A percentile compares a stretch with the other conserved stretches of the same genome.
Evolutionary conservation across 2,888 invertebrate genomes (phyloP).

Genomic region (Cephus nigrinus): DNA sequence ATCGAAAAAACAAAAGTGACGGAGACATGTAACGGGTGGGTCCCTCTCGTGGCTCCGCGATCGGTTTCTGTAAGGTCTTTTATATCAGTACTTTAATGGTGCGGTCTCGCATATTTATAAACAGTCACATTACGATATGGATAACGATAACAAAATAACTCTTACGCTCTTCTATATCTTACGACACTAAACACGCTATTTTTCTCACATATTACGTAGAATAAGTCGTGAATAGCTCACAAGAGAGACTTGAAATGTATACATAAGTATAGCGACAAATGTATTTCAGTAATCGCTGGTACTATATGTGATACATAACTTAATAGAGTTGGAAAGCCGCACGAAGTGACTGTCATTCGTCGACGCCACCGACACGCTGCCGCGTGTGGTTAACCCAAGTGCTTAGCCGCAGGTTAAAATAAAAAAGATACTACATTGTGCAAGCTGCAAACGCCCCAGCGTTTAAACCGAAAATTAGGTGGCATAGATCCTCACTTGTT

Average conservation of each 20-base stretch:
- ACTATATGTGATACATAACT: no score
- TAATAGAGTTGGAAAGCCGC: not conserved
- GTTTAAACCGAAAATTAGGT: no score
- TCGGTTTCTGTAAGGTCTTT: not conserved
- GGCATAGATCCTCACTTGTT: no score
- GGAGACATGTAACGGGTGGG: not conserved
- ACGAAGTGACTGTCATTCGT: not conserved
- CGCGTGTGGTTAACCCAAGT: no score
- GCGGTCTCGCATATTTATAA: not conserved
- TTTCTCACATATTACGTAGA: not conserved
- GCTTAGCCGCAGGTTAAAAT: no score
- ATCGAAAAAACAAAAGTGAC: not conserved
- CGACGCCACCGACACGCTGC: no score
- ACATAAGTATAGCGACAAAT: not conserved
- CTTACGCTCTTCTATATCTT: constrained; percentile 38
- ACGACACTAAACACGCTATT: no score
- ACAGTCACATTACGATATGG: constrained; percentile 39
- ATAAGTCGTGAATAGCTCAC: not conserved
- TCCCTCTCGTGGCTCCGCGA: not conserved
- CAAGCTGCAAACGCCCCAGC: no score
- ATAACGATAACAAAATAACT: constrained; percentile 51
- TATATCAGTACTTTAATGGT: not conserved
- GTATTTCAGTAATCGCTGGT: not conserved
- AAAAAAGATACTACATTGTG: no score
- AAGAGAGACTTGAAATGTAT: not conserved